Conservation (phyloP, 2,113 vertebrate genomes). For the Varanus komodoensis region DNA sequence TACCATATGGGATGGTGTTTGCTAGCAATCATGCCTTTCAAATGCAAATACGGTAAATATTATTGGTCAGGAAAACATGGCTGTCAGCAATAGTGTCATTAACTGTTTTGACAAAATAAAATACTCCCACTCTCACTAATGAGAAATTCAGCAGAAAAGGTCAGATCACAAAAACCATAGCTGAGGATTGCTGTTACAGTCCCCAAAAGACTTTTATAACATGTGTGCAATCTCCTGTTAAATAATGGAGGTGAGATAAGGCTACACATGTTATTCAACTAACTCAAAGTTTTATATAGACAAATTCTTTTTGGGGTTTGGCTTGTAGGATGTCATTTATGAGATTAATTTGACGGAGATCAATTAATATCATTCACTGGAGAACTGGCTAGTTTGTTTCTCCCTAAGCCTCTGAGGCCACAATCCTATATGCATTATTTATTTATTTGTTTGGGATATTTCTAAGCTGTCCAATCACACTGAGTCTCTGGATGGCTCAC, state of each 20-base stretch:
- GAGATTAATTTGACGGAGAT: neutral
- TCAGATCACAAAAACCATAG: slow-evolving; percentile 56
- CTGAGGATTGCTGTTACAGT: neutral
- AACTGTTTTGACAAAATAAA: slow-evolving; percentile 51
- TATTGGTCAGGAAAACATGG: slow-evolving; percentile 47
- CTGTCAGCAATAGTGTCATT: slow-evolving; percentile 43
- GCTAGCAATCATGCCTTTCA: slow-evolving; percentile 42
- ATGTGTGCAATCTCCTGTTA: slow-evolving; percentile 39
- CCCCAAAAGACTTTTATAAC: slow-evolving; percentile 40
- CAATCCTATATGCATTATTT: too few relatives aligned
- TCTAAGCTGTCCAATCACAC: too few relatives aligned
- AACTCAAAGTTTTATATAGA: neutral
- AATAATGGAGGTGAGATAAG: slow-evolving; percentile 52
- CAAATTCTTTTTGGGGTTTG: neutral
- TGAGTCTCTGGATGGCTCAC: too few relatives aligned
- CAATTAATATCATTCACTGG: neutral
- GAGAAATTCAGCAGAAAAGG: slow-evolving; percentile 55
- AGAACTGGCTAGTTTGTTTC: neutral
- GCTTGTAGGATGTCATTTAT: neutral
- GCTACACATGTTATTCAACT: slow-evolving; percentile 29
- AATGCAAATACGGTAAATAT: slow-evolving; percentile 39
- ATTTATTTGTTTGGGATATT: too few relatives aligned
- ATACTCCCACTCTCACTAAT: slow-evolving; percentile 52
- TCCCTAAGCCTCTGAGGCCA: neutral
- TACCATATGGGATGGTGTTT: slow-evolving; percentile 20